Percentiles rank a stretch among this genome's conserved stretches.
Conservation (phyloP, 2,797 vertebrate genomes). For the Anolis apletophallus region DNA sequence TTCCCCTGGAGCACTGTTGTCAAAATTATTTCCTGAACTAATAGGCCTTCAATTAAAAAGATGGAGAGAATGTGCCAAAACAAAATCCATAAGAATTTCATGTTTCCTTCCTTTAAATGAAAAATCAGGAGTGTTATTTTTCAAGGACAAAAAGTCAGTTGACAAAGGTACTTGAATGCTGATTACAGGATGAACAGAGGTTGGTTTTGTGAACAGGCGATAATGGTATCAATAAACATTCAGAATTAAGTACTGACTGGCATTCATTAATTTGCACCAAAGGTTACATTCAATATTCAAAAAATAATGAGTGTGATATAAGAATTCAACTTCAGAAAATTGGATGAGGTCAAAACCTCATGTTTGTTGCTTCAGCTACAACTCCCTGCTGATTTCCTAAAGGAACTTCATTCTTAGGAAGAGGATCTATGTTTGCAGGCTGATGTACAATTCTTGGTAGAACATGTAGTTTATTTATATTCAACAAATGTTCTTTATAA, state of each 20-base stretch:
- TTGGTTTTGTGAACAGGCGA: slow-evolving; percentile 25
- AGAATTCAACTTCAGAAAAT: neutral
- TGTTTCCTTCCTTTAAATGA: slow-evolving; percentile 27
- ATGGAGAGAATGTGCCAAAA: slow-evolving; percentile 13
- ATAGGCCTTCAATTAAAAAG: neutral
- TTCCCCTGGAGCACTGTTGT: neutral
- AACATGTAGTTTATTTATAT: neutral
- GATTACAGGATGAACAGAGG: neutral
- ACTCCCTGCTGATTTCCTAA: neutral
- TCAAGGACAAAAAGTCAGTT: neutral
- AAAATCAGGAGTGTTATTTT: slow-evolving; percentile 28
- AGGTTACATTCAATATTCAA: neutral
- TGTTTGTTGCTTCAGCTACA: neutral
- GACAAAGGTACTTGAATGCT: slow-evolving; percentile 17
- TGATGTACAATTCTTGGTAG: neutral
- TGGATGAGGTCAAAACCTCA: neutral
- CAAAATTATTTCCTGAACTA: slow-evolving; percentile 25
- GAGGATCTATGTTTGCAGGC: neutral
- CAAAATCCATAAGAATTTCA: slow-evolving; percentile 18
- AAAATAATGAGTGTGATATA: slow-evolving; percentile 6
- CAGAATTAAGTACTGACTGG: neutral
- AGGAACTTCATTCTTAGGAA: neutral
- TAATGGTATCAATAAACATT: neutral
- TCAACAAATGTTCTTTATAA: neutral
- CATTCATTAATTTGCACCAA: neutral